Percentiles rank a stretch among this genome's conserved stretches.
phyloP scores from a whole-genome alignment of 1,140 invertebrate genomes.

The Panonychus citri region DNA sequence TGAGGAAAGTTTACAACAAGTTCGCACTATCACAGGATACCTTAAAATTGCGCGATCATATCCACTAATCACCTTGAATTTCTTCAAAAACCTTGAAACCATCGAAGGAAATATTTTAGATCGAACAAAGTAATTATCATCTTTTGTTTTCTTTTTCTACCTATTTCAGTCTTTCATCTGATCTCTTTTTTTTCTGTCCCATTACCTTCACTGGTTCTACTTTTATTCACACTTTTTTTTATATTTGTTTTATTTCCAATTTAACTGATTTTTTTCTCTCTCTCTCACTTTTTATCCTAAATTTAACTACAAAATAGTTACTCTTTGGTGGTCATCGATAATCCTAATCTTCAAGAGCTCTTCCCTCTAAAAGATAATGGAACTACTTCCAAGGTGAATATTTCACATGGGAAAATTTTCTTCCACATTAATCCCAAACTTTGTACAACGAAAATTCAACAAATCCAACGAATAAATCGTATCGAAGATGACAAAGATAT shows the following conservation, averaged over 20 bases:
- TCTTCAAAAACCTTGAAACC: slow-evolving; percentile 48
- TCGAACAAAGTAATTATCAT: slow-evolving; percentile 25
- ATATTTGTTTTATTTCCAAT: no score
- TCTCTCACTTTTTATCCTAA: no score
- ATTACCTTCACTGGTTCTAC: no score
- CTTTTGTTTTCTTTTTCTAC: not conserved
- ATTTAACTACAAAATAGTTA: no score
- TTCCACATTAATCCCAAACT: slow-evolving; percentile 90
- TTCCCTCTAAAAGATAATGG: slow-evolving; percentile 34
- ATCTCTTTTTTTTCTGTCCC: no score
- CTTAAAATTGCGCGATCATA: slow-evolving; percentile 57
- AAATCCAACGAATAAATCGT: slow-evolving; percentile 23
- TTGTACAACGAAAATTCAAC: slow-evolving; percentile 49
- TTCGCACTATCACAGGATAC: slow-evolving; percentile 51
- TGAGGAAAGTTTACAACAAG: slow-evolving; percentile 43
- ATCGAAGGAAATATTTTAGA: slow-evolving; percentile 38
- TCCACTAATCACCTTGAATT: slow-evolving; percentile 55
- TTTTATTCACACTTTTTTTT: no score
- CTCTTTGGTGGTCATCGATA: slow-evolving; percentile 54
- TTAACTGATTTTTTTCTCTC: no score
- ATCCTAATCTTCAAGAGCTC: slow-evolving; percentile 69
- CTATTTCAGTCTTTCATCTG: no score
- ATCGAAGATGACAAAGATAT: slow-evolving; percentile 42
- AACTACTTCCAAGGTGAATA: slow-evolving; percentile 28
- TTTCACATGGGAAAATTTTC: slow-evolving; percentile 43